Base-by-base conservation (phyloP, 2,797 vertebrate genomes). In the Trachops cirrhosus region DNA sequence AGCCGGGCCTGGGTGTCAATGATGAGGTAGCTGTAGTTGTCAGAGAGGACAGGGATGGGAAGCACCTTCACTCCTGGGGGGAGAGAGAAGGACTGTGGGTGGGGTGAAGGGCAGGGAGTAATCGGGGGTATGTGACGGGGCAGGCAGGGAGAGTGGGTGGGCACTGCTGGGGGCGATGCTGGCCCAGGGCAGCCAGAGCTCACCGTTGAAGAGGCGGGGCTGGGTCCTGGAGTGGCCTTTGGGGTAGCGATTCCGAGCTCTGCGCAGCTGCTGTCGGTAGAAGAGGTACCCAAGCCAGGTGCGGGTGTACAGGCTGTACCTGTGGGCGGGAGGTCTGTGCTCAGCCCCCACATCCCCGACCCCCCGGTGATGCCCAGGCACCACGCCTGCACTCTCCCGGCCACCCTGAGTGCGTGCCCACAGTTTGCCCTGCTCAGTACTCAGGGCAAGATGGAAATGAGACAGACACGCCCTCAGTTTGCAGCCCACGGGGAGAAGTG, bases 11-110 rank as follows among this genome's bases (percentile, higher is more conserved):
- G 98, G 12, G 98, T 99, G 98, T 99, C 99, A 0, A 99, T 99
- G 78, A 99, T 97, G 70, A 99, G 99, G 97, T 99, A 99, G 98
- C 99, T 99, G 98, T 99, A 99, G 98, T 99, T 99, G 98, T 99
- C 99, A 5, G 99, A 99, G 59, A 99, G 98, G 19, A 99, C 99
- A 0, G 99, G 98, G 94, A 99, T 98, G 57, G 99, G 99, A 96
- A 99, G 98, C 94, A 99, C 99, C 98, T 99, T 99, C 95, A 99
- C 98, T 89, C 99, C 99, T 99, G 97, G 2, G 39, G 79, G 44
- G 79, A 77, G 24, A 83, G 64, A 92, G 48, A 77, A 1, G 26
- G 78, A 59, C n/a, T 41, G 73, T 64, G 89, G 48, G 70, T 2
- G 5, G 83, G 54, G 39, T 16, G 2, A 22, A 0, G 1, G 32